Base-by-base conservation (phyloP, 2,888 invertebrate genomes). In the Dryobotodes eremita region DNA sequence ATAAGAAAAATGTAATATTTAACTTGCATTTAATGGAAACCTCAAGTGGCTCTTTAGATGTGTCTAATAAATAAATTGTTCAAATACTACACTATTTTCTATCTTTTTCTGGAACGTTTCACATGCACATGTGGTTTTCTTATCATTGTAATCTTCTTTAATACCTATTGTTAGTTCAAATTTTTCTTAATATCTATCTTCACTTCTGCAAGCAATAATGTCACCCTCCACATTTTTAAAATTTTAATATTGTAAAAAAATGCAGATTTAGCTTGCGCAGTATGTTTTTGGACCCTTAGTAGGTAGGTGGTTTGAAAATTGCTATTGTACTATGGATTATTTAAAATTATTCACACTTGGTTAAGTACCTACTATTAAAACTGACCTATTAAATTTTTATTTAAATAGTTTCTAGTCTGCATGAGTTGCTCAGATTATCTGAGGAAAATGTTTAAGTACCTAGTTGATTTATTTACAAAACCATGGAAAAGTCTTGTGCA, bases 141-240 rank as follows among this genome's bases (percentile, higher is more conserved):
- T 75, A 76, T 23, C 75, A 61, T 59, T 42, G 20, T 75, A 23
- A 75, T 75, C 48, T n/a, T 74, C 31, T n/a, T 73, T 75, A 15
- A 4, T 42, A 42, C 7, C 0, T 36, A n/a, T 20, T 20, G 8
- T 15, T 50, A 36, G 3, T 26, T 23, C 2, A 15, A 31, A 8
- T 15, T 3, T 31, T 50, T 36, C 23, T 70, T 23, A 55, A 17
- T 70, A n/a, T 17, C 23, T 70, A n/a, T 17, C 23, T 55, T 55
- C 10, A 69, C 10, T 26, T 17, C 26, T 42, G 72, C 26, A 0
- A 31, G 53, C 8, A 26, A 26, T 31, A 46, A 48, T 42, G 17
- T 75, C 17, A 55, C 13, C 17, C 1, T 3, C 55, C 8, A 46
- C 23, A 31, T 46, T 55, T 57, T 57, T 20, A n/a, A 57, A 74